Conservation (phyloP, 2,113 vertebrate species). For the Mola mola region DNA sequence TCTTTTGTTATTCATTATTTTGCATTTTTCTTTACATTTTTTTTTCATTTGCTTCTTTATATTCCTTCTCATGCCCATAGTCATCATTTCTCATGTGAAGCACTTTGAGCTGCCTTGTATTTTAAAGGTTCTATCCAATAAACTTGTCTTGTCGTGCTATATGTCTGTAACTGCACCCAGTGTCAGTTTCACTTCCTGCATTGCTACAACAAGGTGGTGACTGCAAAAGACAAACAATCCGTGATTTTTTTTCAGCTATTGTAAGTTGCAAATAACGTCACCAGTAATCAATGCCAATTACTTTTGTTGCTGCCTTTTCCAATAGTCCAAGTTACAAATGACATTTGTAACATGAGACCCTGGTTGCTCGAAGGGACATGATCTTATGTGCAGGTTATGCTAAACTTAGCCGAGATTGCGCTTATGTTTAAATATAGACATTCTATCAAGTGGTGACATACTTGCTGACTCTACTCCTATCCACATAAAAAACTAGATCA, state of each 20-base stretch:
- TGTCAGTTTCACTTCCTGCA: too few species aligned
- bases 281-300: too few species aligned
- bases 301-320: too few species aligned
- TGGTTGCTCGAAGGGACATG: too few species aligned
- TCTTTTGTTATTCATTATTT: too few species aligned
- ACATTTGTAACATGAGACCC: constrained; percentile 43
- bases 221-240: too few species aligned
- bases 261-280: too few species aligned
- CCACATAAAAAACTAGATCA: background rate
- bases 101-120: background rate
- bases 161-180: background rate
- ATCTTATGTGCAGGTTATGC: constrained; percentile 10
- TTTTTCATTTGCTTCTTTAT: background rate
- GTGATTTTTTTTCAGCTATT: background rate
- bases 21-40: background rate
- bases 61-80: background rate
- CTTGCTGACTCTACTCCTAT: background rate
- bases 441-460: constrained; percentile 11
- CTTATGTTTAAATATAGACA: constrained; percentile 42
- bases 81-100: background rate
- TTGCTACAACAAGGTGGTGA: too few species aligned
- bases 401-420: constrained; percentile 17
- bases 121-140: background rate
- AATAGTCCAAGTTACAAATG: background rate
- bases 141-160: background rate